Evolutionary conservation across 2,113 vertebrate genomes (phyloP).

Genomic region (Salvelinus sp.): DNA sequence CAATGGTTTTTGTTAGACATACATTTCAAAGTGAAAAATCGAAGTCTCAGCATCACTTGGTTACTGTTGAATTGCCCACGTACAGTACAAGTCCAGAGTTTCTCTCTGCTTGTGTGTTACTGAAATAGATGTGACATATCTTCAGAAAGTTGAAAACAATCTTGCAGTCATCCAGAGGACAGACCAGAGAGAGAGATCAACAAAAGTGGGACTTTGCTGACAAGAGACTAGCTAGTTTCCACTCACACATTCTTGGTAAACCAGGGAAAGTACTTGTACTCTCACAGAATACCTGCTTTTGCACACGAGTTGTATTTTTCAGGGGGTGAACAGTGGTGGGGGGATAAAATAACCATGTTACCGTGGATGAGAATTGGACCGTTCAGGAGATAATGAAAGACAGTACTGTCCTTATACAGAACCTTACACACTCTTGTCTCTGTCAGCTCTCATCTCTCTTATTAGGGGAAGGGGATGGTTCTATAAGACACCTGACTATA

Average conservation of each 20-base stretch:
- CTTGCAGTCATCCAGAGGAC: not conserved
- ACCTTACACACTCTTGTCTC: too few species aligned
- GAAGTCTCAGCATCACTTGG: too few species aligned
- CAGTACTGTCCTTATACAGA: too few species aligned
- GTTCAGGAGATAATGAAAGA: too few species aligned
- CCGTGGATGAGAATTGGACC: not conserved
- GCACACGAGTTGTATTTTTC: constrained; percentile 36
- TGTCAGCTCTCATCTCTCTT: too few species aligned
- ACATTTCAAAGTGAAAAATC: too few species aligned
- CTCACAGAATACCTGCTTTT: constrained; percentile 36
- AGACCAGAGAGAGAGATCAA: not conserved
- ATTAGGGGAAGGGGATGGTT: too few species aligned
- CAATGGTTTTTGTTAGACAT: too few species aligned
- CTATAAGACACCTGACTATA: too few species aligned
- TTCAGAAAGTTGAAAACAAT: not conserved
- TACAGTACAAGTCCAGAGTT: constrained; percentile 10
- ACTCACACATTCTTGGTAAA: constrained; percentile 24
- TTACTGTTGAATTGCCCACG: not conserved
- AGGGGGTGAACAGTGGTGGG: not conserved
- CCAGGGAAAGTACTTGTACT: constrained; percentile 20
- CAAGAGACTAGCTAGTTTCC: constrained; percentile 11
- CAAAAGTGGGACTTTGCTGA: constrained; percentile 3
- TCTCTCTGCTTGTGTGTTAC: constrained; percentile 8
- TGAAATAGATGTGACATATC: not conserved
- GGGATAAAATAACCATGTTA: not conserved